These are phyloP conservation scores for Thomomys bottae DNA, from an alignment of 2,113 vertebrate genomes.

Conservation along the genomic window DNA sequence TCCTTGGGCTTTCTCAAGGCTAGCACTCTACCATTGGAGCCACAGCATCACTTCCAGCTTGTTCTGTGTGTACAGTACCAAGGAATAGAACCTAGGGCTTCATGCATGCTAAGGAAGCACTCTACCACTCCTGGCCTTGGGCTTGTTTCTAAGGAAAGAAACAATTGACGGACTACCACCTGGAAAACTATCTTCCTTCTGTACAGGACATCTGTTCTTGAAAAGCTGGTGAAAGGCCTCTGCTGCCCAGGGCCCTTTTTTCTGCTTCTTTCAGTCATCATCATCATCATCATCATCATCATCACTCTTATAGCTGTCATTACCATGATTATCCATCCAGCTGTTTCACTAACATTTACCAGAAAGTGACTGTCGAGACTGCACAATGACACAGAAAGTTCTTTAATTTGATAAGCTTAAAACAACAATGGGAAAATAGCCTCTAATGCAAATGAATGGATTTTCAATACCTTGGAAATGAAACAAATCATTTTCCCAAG, in stretches of 20 bases:
- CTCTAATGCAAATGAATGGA: not conserved
- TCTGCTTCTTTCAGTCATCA: not conserved
- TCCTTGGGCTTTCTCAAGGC: too few relatives aligned
- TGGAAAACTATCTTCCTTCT: constrained; percentile 40
- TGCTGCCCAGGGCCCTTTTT: constrained; percentile 14
- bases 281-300: not conserved
- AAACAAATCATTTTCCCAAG: constrained; percentile 26
- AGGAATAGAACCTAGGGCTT: too few relatives aligned
- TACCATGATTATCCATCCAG: constrained; percentile 56
- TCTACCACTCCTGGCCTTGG: too few relatives aligned
- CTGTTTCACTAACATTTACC: not conserved
- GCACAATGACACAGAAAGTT: not conserved
- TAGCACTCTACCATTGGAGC: too few relatives aligned
- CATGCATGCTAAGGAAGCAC: too few relatives aligned
- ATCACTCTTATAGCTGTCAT: not conserved
- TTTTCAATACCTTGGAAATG: not conserved
- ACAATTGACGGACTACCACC: not conserved
- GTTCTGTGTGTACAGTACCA: too few relatives aligned
- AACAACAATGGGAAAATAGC: constrained; percentile 13
- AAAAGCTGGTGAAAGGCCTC: constrained; percentile 38
- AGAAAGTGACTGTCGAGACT: constrained; percentile 52
- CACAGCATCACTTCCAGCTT: too few relatives aligned
- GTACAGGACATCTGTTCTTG: constrained; percentile 25
- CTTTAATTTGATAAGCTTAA: constrained; percentile 63
- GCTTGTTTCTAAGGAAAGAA: not conserved